Base-by-base conservation (phyloP, 53 echinoderm and acorn worm genomes). In the Holothuria leucospilota region DNA sequence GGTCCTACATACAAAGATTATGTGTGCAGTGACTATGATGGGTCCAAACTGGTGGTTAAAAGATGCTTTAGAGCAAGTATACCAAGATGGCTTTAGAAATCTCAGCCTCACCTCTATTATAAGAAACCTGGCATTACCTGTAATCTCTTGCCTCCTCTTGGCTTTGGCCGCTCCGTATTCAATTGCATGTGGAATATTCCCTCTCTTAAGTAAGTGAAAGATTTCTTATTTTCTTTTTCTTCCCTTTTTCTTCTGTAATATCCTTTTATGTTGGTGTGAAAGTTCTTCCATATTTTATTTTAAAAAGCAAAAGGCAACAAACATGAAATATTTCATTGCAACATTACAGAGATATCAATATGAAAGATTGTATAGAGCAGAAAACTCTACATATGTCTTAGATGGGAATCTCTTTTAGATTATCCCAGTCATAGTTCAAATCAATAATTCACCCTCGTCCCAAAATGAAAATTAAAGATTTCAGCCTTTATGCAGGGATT, bases 21-120 rank as follows among this genome's bases (percentile, higher is more conserved):
- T 98, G 63, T 95, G 98, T 95, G 98, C 98, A 39, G 90, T 98
- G 27, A 98, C 98, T 40, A 98, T 98, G 98, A 98, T 98, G 98
- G 98, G 98, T 20, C 98, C 98, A n/a, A 98, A 85, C 87, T 98
- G 98, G 98, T 98, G 98, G 98, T 92, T 98, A 15, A 95, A 98
- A 74, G 85, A 92, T 56, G 95, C 91, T 84, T 72, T 98, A 53
- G 98, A 98, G 71, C 98, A 98, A 90, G 95, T 98, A 69, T 98
- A 98, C 84, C 98, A 98, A 77, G 95, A 98, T 73, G 98, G 98
- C 20, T 92, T 98, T 28, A 85, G 98, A 60, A 95, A 98, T 64
- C 87, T 98, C 62, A 98, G 92, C 77, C 77, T 98, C 66, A 77
- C 90, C 13, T 91, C 89, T 72, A 98, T 98, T 82, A 90, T 87